Base-by-base conservation (phyloP, 30 jellyfish, hydroid and myxozoan genomes). In the Chrysaora quinquecirrha region DNA sequence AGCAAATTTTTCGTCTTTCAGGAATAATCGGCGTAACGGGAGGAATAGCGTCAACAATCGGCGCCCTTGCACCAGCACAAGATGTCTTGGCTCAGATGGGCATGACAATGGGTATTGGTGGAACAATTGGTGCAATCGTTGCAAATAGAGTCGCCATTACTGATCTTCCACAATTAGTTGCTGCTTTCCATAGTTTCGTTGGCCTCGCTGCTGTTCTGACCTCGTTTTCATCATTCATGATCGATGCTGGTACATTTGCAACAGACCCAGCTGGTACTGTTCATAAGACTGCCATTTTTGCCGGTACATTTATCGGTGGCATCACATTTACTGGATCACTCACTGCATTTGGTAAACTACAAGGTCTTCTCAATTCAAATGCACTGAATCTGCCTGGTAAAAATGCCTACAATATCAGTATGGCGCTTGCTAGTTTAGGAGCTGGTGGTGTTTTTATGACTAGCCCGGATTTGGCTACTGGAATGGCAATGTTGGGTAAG, bases 141-240 rank as follows among this genome's bases (percentile, higher is more conserved):
- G 98, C 98, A 10, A 87, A 92, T 20, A 74, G 93, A 61, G 95
- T 92, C 24, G 92, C 89, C 48, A 91, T 92, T 18, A 92, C 98
- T 16, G 98, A 92, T 58, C 90, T 92, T 27, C 98, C 98, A 12
- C 98, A 92, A 82, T 60, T 92, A 21, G 98, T 92, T 62, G 98
- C 98, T 1, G 90, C 95, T 16, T 92, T 92, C 72, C 98, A 92
- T 87, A 92, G 98, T 61, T 92, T 92, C 80, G 98, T 92, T 52
- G 98, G 98, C 3, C 77, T 92, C 30, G 98, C 98, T n/a, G 98
- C 98, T 48, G 98, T 92, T 14, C 71, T 92, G 64, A 92, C 98
- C 10, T 90, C 98, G 27, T 75, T 86, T 56, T 83, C 91, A 3
- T 92, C 98, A 20, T 92, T 19, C 62, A 54, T 92, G 73, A 30